Percentiles rank a stretch among this genome's conserved stretches.
Conservation (phyloP, 2,888 invertebrate genomes). For the Isoperla grammatica region DNA sequence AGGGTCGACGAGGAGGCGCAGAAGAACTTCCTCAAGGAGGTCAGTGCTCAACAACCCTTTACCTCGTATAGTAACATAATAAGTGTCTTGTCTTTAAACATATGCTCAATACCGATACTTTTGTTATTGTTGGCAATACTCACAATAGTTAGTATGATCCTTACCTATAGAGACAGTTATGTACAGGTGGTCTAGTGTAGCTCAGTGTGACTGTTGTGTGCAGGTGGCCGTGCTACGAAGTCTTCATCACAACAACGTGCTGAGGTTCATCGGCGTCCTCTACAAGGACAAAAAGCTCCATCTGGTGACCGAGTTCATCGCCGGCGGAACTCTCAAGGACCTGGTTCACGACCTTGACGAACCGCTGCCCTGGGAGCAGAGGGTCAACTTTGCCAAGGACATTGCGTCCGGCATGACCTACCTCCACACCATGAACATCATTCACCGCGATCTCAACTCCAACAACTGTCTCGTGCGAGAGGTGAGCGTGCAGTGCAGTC, state of each 20-base stretch:
- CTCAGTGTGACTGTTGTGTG: no score
- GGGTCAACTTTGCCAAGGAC: slow-evolving; percentile 82
- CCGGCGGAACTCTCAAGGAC: slow-evolving; percentile 84
- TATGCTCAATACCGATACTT: no score
- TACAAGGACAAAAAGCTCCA: slow-evolving; percentile 89
- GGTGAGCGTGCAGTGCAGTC: slow-evolving; percentile 42
- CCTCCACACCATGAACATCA: slow-evolving; percentile 89
- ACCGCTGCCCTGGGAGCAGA: slow-evolving; percentile 69
- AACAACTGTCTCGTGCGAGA: slow-evolving; percentile 90
- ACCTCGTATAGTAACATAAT: no score
- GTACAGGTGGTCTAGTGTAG: no score
- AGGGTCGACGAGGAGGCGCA: slow-evolving; percentile 92
- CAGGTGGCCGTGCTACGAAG: slow-evolving; percentile 87
- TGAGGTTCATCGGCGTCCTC: slow-evolving; percentile 86
- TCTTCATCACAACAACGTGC: slow-evolving; percentile 81
- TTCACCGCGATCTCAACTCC: slow-evolving; percentile 92
- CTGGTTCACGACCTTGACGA: slow-evolving; percentile 68
- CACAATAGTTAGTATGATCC: no score
- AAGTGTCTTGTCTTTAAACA: no score
- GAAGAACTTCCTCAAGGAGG: slow-evolving; percentile 90
- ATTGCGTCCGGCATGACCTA: slow-evolving; percentile 93
- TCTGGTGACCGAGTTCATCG: slow-evolving; percentile 87
- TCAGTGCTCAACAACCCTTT: slow-evolving; percentile 34
- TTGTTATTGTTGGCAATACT: no score
- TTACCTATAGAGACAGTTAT: no score